Conservation (phyloP, 2,113 vertebrate genomes). For the Raja brachyura region DNA sequence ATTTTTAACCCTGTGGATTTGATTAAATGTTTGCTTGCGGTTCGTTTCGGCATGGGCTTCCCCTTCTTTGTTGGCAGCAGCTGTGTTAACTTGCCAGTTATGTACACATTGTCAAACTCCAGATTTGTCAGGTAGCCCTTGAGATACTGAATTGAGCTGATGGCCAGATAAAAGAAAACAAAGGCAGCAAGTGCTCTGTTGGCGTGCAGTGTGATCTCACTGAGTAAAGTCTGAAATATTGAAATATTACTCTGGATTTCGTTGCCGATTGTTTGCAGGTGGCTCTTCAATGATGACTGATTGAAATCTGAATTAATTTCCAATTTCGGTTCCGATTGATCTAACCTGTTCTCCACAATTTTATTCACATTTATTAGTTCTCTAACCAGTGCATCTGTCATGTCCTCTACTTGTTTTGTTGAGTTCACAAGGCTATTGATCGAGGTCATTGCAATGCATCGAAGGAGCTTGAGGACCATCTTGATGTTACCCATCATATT, state of each 20-base stretch:
- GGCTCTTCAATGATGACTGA: slow-evolving; percentile 55
- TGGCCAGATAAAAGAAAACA: slow-evolving; percentile 60
- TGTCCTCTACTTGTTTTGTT: slow-evolving; percentile 55
- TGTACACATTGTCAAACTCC: slow-evolving; percentile 70
- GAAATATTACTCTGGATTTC: background rate
- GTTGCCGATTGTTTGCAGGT: slow-evolving; percentile 35
- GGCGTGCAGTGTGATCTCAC: slow-evolving; percentile 32
- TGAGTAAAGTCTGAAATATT: background rate
- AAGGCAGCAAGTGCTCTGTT: slow-evolving; percentile 65
- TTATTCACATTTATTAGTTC: slow-evolving; percentile 43
- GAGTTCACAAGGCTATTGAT: slow-evolving; percentile 72
- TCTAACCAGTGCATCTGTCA: slow-evolving; percentile 56
- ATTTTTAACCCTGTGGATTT: slow-evolving; percentile 52
- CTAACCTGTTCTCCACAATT: slow-evolving; percentile 33
- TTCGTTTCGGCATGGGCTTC: slow-evolving; percentile 40
- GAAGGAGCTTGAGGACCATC: slow-evolving; percentile 59
- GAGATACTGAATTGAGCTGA: slow-evolving; percentile 67
- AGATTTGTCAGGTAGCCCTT: slow-evolving; percentile 71
- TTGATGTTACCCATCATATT: slow-evolving; percentile 70
- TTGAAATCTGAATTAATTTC: slow-evolving; percentile 57
- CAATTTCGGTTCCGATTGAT: slow-evolving; percentile 40
- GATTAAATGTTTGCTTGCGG: slow-evolving; percentile 50
- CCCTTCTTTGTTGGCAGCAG: slow-evolving; percentile 45
- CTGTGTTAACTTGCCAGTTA: slow-evolving; percentile 53
- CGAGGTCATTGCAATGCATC: slow-evolving; percentile 72